phyloP scores from a whole-genome alignment of 1,140 invertebrate species.

The Trissolcus basalis region DNA sequence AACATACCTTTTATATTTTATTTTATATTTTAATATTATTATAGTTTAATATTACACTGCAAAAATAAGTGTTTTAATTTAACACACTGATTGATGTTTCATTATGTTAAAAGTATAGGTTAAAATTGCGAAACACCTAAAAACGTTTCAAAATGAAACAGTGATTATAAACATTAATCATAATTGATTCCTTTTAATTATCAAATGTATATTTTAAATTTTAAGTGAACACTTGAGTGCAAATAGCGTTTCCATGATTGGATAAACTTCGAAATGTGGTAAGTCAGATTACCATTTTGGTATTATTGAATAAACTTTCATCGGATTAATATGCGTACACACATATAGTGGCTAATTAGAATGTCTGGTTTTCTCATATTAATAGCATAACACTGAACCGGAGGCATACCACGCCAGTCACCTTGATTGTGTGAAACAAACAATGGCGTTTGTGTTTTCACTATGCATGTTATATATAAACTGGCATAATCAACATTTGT shows the following conservation, averaged over 20 bases:
- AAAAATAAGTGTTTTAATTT: too few relatives aligned
- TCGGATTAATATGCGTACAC: background rate
- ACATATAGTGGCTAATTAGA: constrained; percentile 10
- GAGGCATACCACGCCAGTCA: constrained; percentile 3
- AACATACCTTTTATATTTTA: too few relatives aligned
- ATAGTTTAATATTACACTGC: too few relatives aligned
- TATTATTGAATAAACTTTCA: constrained; percentile 5
- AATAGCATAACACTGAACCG: constrained; percentile 1
- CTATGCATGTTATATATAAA: constrained; percentile 18
- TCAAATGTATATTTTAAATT: too few relatives aligned
- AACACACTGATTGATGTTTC: too few relatives aligned
- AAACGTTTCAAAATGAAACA: too few relatives aligned
- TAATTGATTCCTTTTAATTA: too few relatives aligned
- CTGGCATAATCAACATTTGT: constrained; percentile 36
- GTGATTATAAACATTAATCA: too few relatives aligned
- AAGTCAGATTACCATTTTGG: background rate
- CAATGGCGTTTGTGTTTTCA: constrained; percentile 33
- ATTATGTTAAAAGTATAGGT: too few relatives aligned
- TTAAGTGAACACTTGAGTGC: background rate
- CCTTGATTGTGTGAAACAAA: constrained; percentile 31
- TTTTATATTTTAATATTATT: too few relatives aligned
- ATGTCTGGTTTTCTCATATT: constrained; percentile 15
- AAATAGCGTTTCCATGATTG: background rate
- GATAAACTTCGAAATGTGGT: background rate
- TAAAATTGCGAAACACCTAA: too few relatives aligned